Percentiles rank a stretch among this genome's conserved stretches.
These are phyloP conservation scores for Rhea pennata DNA, from an alignment of 2,113 vertebrate genomes.

Conservation along the genomic window DNA sequence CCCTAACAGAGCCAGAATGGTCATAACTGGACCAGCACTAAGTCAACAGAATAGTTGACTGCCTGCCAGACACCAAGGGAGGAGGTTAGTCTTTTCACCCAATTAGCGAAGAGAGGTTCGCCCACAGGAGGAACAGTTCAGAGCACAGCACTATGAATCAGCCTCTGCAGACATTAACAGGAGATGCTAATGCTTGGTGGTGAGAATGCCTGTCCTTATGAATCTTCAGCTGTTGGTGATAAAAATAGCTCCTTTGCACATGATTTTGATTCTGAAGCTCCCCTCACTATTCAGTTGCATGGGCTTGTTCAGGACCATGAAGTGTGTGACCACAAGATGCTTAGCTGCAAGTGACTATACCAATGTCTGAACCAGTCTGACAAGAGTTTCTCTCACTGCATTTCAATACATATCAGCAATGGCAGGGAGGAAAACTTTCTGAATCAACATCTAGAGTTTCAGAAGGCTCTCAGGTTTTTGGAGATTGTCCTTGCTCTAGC, in stretches of 20 bases:
- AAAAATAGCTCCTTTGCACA: neutral
- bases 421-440: neutral
- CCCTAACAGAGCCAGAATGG: neutral
- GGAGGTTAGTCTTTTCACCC: neutral
- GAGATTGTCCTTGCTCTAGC: neutral
- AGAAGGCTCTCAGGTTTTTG: neutral
- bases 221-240: rapidly evolving
- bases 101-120: rapidly evolving
- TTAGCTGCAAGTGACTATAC: rapidly evolving
- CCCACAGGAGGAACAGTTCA: neutral
- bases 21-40: rapidly evolving
- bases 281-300: neutral
- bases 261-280: neutral
- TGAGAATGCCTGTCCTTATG: neutral
- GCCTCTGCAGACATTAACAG: neutral
- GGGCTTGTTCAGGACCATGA: neutral
- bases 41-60: neutral
- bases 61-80: rapidly evolving
- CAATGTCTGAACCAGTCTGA: rapidly evolving
- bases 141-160: neutral
- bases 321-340: neutral
- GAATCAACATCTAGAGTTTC: neutral
- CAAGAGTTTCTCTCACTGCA: neutral
- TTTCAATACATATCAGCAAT: neutral
- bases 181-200: neutral